A percentile compares a stretch with the other conserved stretches of the same genome.
Evolutionary conservation across 2,797 vertebrate species (phyloP).

Genomic region (Acipenser ruthenus): DNA sequence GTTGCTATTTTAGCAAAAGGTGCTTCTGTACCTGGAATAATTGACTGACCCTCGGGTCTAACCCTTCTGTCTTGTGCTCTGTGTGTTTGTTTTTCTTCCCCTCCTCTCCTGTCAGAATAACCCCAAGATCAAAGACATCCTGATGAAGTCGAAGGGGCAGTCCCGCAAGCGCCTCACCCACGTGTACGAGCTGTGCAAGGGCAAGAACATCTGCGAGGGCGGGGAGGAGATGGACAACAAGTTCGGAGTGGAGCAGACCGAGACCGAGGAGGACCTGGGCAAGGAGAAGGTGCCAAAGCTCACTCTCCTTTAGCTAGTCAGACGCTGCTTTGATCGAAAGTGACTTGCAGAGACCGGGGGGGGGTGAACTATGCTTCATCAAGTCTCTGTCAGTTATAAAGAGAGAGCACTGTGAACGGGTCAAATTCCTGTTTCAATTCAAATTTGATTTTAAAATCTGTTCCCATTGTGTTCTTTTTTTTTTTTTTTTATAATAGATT

Average conservation of each 20-base stretch:
- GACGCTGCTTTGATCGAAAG: no score
- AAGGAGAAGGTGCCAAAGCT: slow-evolving; percentile 77
- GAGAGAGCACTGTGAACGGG: no score
- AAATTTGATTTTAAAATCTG: neutral
- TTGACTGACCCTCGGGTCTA: no score
- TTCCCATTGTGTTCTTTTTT: no score
- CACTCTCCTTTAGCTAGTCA: neutral
- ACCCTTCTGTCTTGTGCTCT: no score
- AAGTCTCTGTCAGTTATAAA: no score
- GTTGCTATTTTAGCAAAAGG: no score
- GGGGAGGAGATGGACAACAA: slow-evolving; percentile 98
- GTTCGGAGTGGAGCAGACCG: slow-evolving; percentile 87
- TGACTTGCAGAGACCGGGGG: no score
- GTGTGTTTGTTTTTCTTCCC: neutral
- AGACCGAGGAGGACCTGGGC: slow-evolving; percentile 77
- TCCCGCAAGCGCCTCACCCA: slow-evolving; percentile 86
- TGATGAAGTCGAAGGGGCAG: slow-evolving; percentile 86
- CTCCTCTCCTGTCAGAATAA: slow-evolving; percentile 59
- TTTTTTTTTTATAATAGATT: neutral
- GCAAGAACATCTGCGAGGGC: slow-evolving; percentile 94
- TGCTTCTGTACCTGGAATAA: no score
- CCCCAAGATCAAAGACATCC: slow-evolving; percentile 91
- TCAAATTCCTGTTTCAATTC: no score
- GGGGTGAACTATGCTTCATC: no score
- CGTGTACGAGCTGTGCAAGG: slow-evolving; percentile 92